Percentiles rank a stretch among this genome's conserved stretches.
Conservation (phyloP, 1,140 invertebrate species). For the Drosophila repleta region DNA sequence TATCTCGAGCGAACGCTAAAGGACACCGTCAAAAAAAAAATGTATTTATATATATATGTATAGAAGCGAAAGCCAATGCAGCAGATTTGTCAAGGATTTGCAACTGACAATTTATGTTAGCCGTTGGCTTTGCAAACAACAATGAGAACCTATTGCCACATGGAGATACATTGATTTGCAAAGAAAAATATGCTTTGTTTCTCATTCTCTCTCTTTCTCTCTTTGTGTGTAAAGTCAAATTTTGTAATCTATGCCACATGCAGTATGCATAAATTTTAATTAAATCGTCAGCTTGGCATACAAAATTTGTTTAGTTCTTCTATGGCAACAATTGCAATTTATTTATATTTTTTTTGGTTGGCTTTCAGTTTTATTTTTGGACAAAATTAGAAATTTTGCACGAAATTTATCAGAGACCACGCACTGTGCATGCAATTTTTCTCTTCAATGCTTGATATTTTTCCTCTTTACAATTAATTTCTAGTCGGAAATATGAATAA, state of each 20-base stretch:
- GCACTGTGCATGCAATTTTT: constrained; percentile 22
- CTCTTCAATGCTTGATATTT: constrained; percentile 9
- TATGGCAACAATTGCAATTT: constrained; percentile 37
- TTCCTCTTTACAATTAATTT: constrained; percentile 19
- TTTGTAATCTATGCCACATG: constrained; percentile 63
- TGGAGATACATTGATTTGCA: constrained; percentile 51
- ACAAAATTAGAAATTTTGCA: constrained; percentile 20
- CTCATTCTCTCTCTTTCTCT: no score
- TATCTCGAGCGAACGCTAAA: constrained; percentile 57
- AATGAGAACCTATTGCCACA: constrained; percentile 14
- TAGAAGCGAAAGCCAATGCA: constrained; percentile 57
- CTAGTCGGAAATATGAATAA: constrained; percentile 22
- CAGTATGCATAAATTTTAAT: constrained; percentile 77
- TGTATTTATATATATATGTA: no score
- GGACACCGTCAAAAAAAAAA: constrained; percentile 31
- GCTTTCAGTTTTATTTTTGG: neutral
- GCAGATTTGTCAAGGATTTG: constrained; percentile 80
- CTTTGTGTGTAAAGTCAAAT: constrained; percentile 25
- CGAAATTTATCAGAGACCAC: constrained; percentile 27
- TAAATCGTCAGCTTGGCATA: constrained; percentile 43
- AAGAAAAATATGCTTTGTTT: constrained; percentile 27
- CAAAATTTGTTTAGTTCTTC: constrained; percentile 16
- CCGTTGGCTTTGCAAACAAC: constrained; percentile 44
- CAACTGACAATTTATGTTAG: constrained; percentile 73
- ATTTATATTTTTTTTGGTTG: constrained; percentile 33